Conservation (phyloP, 2,797 vertebrate genomes). For the Diglossa cyanea region DNA sequence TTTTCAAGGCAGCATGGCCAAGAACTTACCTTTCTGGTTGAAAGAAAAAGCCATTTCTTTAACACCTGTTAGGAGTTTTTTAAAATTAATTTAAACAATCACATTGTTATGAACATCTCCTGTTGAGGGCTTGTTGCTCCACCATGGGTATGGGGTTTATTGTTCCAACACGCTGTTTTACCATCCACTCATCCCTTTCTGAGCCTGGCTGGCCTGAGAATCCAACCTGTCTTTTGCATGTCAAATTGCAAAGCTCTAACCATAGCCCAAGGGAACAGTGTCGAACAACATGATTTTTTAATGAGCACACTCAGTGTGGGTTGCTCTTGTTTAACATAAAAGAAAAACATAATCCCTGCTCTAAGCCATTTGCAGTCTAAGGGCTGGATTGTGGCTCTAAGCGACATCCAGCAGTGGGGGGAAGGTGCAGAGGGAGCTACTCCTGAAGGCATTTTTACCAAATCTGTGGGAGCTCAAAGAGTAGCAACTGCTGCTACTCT, state of each 20-base stretch:
- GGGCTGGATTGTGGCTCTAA: conserved; percentile 31
- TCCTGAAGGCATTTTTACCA: conserved; percentile 32
- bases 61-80: not conserved
- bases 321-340: conserved; percentile 60
- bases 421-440: not conserved
- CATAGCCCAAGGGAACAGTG: conserved; percentile 38
- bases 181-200: not conserved
- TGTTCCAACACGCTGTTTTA: not conserved
- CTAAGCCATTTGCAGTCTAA: conserved; percentile 35
- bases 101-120: not conserved
- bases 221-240: not conserved
- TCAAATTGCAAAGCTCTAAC: not conserved
- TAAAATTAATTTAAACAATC: not conserved
- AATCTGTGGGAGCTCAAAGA: not conserved
- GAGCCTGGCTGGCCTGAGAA: not conserved
- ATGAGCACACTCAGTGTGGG: conserved; percentile 33
- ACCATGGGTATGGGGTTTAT: not conserved
- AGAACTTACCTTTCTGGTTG: not conserved
- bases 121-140: not conserved
- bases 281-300: conserved; percentile 60
- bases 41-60: not conserved
- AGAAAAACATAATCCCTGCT: conserved; percentile 46
- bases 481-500: not conserved
- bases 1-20: not conserved
- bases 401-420: not conserved